phyloP scores from a whole-genome alignment of 2,888 invertebrate species.

The Abscondita cerata region DNA sequence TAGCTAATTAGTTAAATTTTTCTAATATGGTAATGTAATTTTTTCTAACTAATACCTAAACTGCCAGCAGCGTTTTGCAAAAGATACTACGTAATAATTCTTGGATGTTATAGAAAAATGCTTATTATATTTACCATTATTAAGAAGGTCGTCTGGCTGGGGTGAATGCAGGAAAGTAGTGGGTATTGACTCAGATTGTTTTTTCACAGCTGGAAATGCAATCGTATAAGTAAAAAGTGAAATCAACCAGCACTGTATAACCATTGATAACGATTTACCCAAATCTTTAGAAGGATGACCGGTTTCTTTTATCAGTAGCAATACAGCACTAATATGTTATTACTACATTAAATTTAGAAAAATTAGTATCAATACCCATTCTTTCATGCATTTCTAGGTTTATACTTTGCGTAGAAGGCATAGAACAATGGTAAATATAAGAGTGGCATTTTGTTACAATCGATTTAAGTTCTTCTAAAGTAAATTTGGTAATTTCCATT shows the following conservation, averaged over 20 bases:
- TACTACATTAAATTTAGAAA: conserved; percentile 4
- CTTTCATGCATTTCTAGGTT: conserved; percentile 6
- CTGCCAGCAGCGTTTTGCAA: neutral
- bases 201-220: conserved; percentile 36
- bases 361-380: conserved; percentile 11
- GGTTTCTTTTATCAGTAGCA: conserved; percentile 18
- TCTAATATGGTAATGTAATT: no score
- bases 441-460: no score
- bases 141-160: conserved; percentile 35
- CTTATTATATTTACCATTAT: conserved; percentile 34
- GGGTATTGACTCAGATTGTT: conserved; percentile 36
- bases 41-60: no score
- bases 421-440: no score
- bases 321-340: conserved; percentile 10
- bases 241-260: conserved; percentile 25
- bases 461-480: no score
- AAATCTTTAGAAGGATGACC: conserved; percentile 6
- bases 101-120: conserved; percentile 18
- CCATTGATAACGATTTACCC: conserved; percentile 23
- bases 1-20: no score
- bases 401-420: no score
- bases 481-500: no score
- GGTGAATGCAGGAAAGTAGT: conserved; percentile 36
- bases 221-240: conserved; percentile 30
- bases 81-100: neutral